phyloP scores from a whole-genome alignment of 2,888 invertebrate species.

The Spisula subtruncata region DNA sequence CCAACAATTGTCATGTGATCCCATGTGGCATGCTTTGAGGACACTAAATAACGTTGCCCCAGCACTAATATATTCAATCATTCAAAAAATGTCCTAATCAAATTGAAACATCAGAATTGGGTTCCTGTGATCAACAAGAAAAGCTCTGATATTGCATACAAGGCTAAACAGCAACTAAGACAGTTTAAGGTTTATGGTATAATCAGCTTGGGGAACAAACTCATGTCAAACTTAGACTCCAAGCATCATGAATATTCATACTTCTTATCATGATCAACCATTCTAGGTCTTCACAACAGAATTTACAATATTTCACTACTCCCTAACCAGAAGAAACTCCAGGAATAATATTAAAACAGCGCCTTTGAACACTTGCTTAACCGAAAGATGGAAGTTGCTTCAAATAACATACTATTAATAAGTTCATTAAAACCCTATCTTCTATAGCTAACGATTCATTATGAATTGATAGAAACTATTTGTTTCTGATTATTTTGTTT shows the following conservation, averaged over 20 bases:
- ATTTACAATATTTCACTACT: no score
- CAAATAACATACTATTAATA: no score
- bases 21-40: neutral
- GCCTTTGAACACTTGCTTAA: no score
- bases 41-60: neutral
- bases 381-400: no score
- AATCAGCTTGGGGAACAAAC: neutral
- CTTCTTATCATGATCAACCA: conserved; percentile 1
- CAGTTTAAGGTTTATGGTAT: neutral
- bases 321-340: no score
- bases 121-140: neutral
- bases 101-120: neutral
- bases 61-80: neutral
- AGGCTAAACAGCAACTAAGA: neutral
- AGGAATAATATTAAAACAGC: no score
- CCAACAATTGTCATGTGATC: neutral
- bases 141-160: neutral
- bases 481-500: no score
- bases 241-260: conserved; percentile 6
- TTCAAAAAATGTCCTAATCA: neutral
- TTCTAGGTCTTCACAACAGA: neutral
- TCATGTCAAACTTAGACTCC: neutral
- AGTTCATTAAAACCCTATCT: no score
- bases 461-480: no score
- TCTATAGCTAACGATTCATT: no score